Percentiles rank a stretch among this genome's conserved stretches.
Evolutionary conservation across 1,140 invertebrate species (phyloP).

Genomic region (Euura saliciscinereae): DNA sequence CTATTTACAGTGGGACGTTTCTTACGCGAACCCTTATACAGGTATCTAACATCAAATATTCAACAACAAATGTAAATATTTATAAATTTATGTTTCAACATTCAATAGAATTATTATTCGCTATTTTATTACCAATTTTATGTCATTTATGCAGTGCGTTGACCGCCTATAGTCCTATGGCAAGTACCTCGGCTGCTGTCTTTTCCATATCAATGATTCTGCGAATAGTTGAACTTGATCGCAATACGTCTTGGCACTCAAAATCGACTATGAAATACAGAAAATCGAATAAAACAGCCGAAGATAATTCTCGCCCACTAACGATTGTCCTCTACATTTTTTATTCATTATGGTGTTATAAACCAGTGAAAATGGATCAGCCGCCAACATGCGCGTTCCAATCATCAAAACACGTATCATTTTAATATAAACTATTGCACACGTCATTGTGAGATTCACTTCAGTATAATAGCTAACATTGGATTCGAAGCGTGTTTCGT

Average conservation of each 20-base stretch:
- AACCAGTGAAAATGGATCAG: constrained; percentile 12
- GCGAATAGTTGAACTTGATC: too few species aligned
- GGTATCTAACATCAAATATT: constrained; percentile 23
- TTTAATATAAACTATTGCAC: too few species aligned
- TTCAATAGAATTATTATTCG: constrained; percentile 12
- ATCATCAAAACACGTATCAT: background rate
- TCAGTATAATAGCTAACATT: too few species aligned
- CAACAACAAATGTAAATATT: constrained; percentile 29
- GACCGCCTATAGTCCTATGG: too few species aligned
- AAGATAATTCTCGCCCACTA: background rate
- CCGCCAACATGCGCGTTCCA: too few species aligned
- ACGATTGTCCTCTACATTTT: constrained; percentile 15
- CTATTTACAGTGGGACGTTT: too few species aligned
- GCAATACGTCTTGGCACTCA: too few species aligned
- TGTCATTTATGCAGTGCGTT: background rate
- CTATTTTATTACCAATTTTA: background rate
- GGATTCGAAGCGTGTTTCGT: too few species aligned
- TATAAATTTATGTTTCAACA: constrained; percentile 21
- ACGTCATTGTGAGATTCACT: too few species aligned
- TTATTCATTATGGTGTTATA: constrained; percentile 10
- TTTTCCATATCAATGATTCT: too few species aligned
- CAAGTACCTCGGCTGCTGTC: too few species aligned
- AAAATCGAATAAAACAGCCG: background rate
- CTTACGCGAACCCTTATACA: too few species aligned
- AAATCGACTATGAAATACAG: background rate